These are phyloP conservation scores for Luidia sarsii DNA, from an alignment of 53 echinoderm and acorn worm species.

Conservation along the genomic window DNA sequence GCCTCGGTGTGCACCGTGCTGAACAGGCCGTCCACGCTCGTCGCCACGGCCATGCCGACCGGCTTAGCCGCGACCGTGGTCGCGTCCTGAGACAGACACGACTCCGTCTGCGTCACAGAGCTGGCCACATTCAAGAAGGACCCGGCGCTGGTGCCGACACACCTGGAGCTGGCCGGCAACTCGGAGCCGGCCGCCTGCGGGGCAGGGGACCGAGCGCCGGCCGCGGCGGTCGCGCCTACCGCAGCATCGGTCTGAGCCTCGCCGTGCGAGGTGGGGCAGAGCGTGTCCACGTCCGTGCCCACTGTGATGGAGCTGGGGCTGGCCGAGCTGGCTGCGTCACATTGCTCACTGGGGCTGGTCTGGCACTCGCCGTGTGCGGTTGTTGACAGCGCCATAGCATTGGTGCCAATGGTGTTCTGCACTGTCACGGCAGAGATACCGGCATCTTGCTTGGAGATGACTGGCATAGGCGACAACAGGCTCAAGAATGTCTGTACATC, in stretches of 20 bases:
- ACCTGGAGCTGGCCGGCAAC: constrained; percentile 23
- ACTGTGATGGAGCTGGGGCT: constrained; percentile 44
- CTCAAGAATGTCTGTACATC: not conserved
- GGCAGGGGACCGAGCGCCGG: not conserved
- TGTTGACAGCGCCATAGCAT: constrained; percentile 4
- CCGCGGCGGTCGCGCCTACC: not conserved
- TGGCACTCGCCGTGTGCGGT: constrained; percentile 32
- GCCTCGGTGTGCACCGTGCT: constrained; percentile 52
- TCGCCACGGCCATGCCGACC: constrained; percentile 36
- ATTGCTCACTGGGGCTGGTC: not conserved
- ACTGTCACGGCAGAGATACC: constrained; percentile 21
- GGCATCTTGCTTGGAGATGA: constrained; percentile 25
- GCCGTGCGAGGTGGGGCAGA: constrained; percentile 43
- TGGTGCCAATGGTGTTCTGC: constrained; percentile 6
- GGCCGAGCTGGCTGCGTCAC: constrained; percentile 7
- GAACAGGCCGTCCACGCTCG: constrained; percentile 56
- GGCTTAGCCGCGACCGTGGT: constrained; percentile 28
- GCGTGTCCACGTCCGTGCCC: constrained; percentile 50
- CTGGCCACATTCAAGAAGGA: constrained; percentile 47
- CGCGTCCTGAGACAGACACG: constrained; percentile 25
- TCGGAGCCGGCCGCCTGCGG: constrained; percentile 24
- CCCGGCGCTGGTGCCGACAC: constrained; percentile 43
- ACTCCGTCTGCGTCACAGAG: constrained; percentile 48
- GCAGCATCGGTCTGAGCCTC: constrained; percentile 50
- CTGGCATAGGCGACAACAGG: constrained; percentile 10